A percentile compares a stretch with the other conserved stretches of the same genome.
Evolutionary conservation across 2,797 vertebrate genomes (phyloP).

Genomic region (Betta splendens): DNA sequence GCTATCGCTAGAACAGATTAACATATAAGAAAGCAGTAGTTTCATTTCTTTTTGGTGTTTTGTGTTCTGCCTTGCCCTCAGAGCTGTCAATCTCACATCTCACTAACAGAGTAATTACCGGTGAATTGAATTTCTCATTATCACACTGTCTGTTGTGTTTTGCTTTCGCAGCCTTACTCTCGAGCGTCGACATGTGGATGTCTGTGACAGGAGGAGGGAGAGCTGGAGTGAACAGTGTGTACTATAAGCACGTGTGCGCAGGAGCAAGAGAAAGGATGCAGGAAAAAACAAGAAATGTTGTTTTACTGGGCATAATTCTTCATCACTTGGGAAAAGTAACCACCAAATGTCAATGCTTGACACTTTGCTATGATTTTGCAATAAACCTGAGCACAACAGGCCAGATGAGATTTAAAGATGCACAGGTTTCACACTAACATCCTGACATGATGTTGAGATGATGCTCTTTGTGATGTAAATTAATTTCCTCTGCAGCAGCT

Average conservation of each 20-base stretch:
- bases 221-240: constrained; percentile 15
- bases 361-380: too few species aligned
- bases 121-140: constrained; percentile 20
- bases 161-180: constrained; percentile 2
- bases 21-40: constrained; percentile 3
- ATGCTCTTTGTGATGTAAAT: too few species aligned
- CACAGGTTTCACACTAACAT: not conserved
- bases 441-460: too few species aligned
- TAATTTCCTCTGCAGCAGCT: constrained; percentile 3
- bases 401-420: not conserved
- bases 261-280: not conserved
- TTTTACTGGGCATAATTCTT: not conserved
- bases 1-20: constrained; percentile 7
- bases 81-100: constrained; percentile 9
- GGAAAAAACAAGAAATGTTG: not conserved
- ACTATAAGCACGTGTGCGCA: not conserved
- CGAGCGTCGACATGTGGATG: not conserved
- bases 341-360: too few species aligned
- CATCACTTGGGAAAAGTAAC: too few species aligned
- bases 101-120: constrained; percentile 8
- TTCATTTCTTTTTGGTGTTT: not conserved
- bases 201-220: constrained; percentile 5
- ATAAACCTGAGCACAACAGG: too few species aligned
- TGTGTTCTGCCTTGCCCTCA: not conserved
- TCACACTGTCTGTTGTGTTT: constrained; percentile 2